Evolutionary conservation across 2,113 vertebrate species (phyloP), one percentile per base, ranked within the genome.

Genomic region (Malurus melanocephalus): DNA sequence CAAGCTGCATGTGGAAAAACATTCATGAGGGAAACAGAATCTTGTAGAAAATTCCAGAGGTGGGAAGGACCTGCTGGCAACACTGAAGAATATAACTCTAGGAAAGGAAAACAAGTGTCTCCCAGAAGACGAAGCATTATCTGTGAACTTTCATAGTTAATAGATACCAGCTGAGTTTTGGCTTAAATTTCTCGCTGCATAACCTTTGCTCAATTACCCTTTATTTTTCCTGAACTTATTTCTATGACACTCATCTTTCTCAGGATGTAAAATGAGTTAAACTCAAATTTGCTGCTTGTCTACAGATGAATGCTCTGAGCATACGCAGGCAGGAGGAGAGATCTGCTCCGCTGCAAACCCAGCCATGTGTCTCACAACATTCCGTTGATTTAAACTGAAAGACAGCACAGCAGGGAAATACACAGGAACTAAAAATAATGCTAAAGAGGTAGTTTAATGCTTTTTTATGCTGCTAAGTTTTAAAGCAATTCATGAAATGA

Each of bases 401-500:
- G 87, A 89, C 72, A 61, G 88, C 87, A 82, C 94, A 96, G 94
- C 95, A 91, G 87, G 93, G 76, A 93, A 94, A 94, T 82, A 84
- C 1, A 5, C 0, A 80, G 79, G 52, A 92, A 91, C 82, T 89
- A 92, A 94, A 94, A 88, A 95, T 91, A 95, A 92, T 72, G 68
- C 76, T 92, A 80, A 80, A 89, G 92, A 88, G 83, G 80, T 93
- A 72, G 64, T 94, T 85, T 91, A 93, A 91, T 77, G 76, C 75
- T 91, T 95, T 94, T 89, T 87, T 89, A 85, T 93, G 85, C 78
- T 77, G 76, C 76, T 89, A 87, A 87, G 42, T 95, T 95, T 94
- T 91, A 92, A 95, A 94, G 91, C 87, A 94, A 93, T 77, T 92
- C 89, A 91, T 93, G 93, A 95, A 92, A 94, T 87, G 72, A 89